phyloP scores from a whole-genome alignment of 2,797 vertebrate genomes.

The Squalus acanthias region DNA sequence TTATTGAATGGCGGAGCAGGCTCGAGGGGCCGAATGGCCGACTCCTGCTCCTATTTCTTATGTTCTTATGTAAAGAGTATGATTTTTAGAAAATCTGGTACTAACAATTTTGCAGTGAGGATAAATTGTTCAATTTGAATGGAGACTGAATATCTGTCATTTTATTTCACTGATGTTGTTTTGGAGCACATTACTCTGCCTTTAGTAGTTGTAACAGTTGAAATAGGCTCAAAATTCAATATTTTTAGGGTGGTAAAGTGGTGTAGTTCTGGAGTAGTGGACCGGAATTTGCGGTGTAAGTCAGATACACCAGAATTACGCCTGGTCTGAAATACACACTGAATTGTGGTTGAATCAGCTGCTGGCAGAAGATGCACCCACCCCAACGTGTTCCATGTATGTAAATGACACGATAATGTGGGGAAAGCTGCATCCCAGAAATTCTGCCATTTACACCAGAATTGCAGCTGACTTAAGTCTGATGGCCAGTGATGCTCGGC shows the following conservation, averaged over 20 bases:
- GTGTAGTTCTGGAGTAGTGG: too few relatives aligned
- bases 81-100: not conserved
- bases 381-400: not conserved
- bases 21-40: too few relatives aligned
- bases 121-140: not conserved
- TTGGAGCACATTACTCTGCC: not conserved
- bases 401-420: not conserved
- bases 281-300: not conserved
- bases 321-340: too few relatives aligned
- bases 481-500: not conserved
- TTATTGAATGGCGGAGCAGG: too few relatives aligned
- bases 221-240: not conserved
- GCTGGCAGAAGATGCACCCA: not conserved
- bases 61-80: not conserved
- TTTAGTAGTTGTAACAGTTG: not conserved
- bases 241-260: not conserved
- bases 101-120: not conserved
- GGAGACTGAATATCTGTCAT: not conserved
- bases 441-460: not conserved
- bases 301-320: not conserved
- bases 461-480: not conserved
- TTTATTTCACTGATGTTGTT: not conserved
- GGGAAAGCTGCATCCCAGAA: not conserved
- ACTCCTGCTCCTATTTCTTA: too few relatives aligned
- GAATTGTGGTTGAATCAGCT: not conserved